phyloP scores from a whole-genome alignment of 2,113 vertebrate species.

The Calidris pugnax region DNA sequence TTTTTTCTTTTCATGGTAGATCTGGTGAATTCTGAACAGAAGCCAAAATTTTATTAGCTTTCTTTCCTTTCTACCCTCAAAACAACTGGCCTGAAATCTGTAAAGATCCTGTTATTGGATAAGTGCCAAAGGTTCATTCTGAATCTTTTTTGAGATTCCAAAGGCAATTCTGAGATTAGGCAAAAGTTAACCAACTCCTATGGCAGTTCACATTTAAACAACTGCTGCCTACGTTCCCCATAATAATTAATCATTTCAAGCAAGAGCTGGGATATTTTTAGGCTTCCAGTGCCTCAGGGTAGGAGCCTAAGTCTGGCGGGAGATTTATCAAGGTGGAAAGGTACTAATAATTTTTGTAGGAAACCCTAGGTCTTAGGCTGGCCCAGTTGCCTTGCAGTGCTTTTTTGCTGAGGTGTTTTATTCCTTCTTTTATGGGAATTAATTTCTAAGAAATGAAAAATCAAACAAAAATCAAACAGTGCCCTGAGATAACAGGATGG shows the following conservation, averaged over 20 bases:
- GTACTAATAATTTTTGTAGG: neutral
- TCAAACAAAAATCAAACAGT: neutral
- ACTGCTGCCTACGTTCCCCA: neutral
- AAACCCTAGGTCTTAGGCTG: neutral
- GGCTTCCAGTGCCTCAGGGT: neutral
- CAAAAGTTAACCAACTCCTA: neutral
- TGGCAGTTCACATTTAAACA: neutral
- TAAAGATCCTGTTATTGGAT: neutral
- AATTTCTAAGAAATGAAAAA: neutral
- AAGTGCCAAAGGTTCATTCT: neutral
- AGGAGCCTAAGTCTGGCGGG: neutral
- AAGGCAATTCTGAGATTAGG: neutral
- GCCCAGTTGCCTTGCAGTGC: neutral
- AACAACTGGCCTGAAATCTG: neutral
- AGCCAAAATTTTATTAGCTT: neutral
- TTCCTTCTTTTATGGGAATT: neutral
- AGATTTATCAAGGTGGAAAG: neutral
- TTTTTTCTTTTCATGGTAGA: fast-evolving
- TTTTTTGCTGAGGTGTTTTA: neutral
- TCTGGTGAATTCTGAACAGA: neutral
- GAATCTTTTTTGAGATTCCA: neutral
- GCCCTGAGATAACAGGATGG: neutral
- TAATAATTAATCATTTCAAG: neutral
- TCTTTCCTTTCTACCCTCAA: neutral
- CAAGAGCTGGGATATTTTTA: neutral